Percentiles rank a stretch among this genome's conserved stretches.
Conservation (phyloP, 2,113 vertebrate species). For the Psammodynastes pulverulentus region DNA sequence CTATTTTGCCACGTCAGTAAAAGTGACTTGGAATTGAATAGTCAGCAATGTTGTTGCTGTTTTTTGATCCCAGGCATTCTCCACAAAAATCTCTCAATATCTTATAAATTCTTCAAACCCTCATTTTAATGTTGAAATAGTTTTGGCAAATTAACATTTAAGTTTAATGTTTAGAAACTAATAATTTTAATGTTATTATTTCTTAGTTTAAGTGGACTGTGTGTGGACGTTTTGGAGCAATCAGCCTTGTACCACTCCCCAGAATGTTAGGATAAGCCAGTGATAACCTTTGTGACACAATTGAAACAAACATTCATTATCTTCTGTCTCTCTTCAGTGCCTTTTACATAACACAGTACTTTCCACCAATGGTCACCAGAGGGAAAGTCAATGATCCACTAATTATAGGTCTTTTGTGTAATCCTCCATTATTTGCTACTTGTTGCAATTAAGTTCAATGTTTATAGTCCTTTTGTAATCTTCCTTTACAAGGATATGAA, state of each 20-base stretch:
- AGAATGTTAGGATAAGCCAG: background rate
- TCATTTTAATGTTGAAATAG: background rate
- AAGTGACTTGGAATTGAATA: background rate
- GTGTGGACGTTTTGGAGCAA: background rate
- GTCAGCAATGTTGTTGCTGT: background rate
- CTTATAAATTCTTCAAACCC: background rate
- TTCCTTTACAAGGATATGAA: constrained; percentile 47
- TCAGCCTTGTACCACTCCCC: background rate
- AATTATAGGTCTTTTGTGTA: constrained; percentile 43
- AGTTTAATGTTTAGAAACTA: background rate
- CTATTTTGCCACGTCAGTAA: background rate
- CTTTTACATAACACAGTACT: background rate
- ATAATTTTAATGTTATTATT: background rate
- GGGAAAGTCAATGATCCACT: background rate
- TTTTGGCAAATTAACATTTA: background rate
- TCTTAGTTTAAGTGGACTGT: background rate
- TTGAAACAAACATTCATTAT: constrained; percentile 1
- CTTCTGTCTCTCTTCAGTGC: background rate
- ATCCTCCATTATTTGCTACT: constrained; percentile 61
- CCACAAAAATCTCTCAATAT: background rate
- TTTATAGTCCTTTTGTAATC: constrained; percentile 5
- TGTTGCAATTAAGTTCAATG: constrained; percentile 3
- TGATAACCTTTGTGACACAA: background rate
- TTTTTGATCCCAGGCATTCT: background rate
- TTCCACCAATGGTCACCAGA: background rate